Conservation (phyloP, 64 coral and sea anemone species). For the Porites australiensis region DNA sequence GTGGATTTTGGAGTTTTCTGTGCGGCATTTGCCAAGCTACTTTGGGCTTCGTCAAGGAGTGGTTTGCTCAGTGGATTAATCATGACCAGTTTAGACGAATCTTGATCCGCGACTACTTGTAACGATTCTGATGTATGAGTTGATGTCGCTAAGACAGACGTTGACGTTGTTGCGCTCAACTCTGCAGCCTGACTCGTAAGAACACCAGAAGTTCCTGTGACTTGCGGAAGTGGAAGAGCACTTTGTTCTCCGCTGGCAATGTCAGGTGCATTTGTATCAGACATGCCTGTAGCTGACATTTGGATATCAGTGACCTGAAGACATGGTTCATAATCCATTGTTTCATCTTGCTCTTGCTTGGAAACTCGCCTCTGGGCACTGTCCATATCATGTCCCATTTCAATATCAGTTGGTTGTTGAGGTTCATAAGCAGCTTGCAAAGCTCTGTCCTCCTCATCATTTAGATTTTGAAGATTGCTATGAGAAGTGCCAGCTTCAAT, state of each 20-base stretch:
- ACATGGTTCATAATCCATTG: slow-evolving; percentile 37
- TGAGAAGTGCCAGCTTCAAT: not conserved
- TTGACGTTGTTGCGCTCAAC: not conserved
- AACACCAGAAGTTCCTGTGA: not conserved
- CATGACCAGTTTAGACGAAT: slow-evolving; percentile 25
- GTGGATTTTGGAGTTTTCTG: slow-evolving; percentile 47
- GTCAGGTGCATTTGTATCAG: not conserved
- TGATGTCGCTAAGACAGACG: not conserved
- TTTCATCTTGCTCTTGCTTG: slow-evolving; percentile 16
- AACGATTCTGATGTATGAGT: not conserved
- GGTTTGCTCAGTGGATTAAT: slow-evolving; percentile 17
- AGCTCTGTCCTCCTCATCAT: not conserved
- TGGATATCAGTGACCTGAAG: slow-evolving; percentile 15
- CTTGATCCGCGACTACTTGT: not conserved
- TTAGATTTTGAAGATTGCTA: slow-evolving; percentile 3
- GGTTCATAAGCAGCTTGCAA: not conserved
- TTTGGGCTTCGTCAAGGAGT: not conserved
- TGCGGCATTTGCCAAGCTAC: slow-evolving; percentile 11
- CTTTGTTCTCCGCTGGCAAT: not conserved
- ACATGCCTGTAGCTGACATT: not conserved
- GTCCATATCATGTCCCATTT: not conserved
- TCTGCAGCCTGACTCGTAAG: not conserved
- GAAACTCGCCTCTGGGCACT: not conserved
- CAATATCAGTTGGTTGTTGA: not conserved
- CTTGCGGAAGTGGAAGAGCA: slow-evolving; percentile 11